Conservation (phyloP, 2,797 vertebrate species). For the Gephyroberyx darwinii region DNA sequence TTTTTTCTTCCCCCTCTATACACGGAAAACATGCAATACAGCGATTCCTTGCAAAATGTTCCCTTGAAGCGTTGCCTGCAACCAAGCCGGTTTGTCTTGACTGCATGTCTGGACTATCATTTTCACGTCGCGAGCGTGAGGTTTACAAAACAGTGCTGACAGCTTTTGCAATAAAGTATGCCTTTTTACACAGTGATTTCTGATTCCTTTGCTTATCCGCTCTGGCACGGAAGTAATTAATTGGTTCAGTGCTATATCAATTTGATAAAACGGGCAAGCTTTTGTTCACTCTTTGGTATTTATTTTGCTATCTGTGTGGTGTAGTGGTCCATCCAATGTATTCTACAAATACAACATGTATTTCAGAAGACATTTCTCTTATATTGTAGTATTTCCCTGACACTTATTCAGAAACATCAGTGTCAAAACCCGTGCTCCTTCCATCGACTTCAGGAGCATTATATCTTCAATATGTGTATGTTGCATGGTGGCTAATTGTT, state of each 20-base stretch:
- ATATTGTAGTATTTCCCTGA: slow-evolving; percentile 49
- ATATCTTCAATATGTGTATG: neutral
- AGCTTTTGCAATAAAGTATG: slow-evolving; percentile 35
- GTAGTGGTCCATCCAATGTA: slow-evolving; percentile 18
- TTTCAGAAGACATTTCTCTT: slow-evolving; percentile 34
- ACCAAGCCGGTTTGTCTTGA: slow-evolving; percentile 17
- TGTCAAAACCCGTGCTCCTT: neutral
- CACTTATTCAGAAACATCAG: neutral
- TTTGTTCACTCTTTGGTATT: neutral
- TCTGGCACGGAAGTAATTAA: slow-evolving; percentile 8
- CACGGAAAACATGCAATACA: neutral
- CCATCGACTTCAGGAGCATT: neutral
- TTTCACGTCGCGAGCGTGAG: slow-evolving; percentile 14
- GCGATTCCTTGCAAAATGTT: slow-evolving; percentile 1
- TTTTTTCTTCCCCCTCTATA: neutral
- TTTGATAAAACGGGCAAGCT: neutral
- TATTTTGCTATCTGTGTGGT: slow-evolving; percentile 32
- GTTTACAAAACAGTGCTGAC: slow-evolving; percentile 40
- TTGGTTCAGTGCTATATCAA: neutral
- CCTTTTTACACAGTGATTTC: slow-evolving; percentile 24
- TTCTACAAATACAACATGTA: neutral
- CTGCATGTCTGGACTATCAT: slow-evolving; percentile 40
- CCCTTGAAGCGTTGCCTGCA: slow-evolving; percentile 5
- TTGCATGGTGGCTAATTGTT: slow-evolving; percentile 40
- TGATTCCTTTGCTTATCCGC: slow-evolving; percentile 3